phyloP scores from a whole-genome alignment of 2,888 invertebrate species.

The Uropetala carovei region DNA sequence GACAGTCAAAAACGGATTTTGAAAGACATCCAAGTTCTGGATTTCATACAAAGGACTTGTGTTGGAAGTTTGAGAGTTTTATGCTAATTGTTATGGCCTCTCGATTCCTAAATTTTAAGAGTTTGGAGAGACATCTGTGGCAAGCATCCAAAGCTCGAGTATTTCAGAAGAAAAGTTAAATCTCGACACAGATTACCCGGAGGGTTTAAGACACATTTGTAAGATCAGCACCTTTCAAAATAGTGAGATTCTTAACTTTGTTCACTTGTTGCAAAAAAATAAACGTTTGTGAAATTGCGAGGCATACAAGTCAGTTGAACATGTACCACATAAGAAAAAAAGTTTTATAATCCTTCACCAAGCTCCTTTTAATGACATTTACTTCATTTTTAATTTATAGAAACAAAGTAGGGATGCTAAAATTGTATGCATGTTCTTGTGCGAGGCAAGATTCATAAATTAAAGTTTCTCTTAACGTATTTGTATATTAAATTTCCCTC shows the following conservation, averaged over 20 bases:
- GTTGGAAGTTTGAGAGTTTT: constrained; percentile 18
- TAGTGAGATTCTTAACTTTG: neutral
- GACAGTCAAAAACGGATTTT: neutral
- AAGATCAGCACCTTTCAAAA: neutral
- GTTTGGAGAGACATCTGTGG: constrained; percentile 28
- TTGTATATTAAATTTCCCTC: too few relatives aligned
- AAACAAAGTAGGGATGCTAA: too few relatives aligned
- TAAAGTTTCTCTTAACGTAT: too few relatives aligned
- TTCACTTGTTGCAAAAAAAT: neutral
- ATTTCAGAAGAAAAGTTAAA: constrained; percentile 16
- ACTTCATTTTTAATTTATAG: too few relatives aligned
- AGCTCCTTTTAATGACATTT: too few relatives aligned
- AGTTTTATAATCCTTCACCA: too few relatives aligned
- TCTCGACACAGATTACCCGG: neutral
- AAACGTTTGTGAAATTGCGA: too few relatives aligned
- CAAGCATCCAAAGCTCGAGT: constrained; percentile 14
- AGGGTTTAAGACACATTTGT: neutral
- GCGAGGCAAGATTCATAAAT: too few relatives aligned
- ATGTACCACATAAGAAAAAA: too few relatives aligned
- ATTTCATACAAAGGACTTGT: constrained; percentile 1
- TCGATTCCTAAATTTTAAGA: neutral
- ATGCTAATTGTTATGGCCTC: constrained; percentile 27
- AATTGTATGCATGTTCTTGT: too few relatives aligned
- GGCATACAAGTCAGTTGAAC: too few relatives aligned
- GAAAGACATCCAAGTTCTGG: constrained; percentile 16